A percentile compares a stretch with the other conserved stretches of the same genome.
Conservation (phyloP, 2,113 vertebrate species). For the Camarhynchus parvulus region DNA sequence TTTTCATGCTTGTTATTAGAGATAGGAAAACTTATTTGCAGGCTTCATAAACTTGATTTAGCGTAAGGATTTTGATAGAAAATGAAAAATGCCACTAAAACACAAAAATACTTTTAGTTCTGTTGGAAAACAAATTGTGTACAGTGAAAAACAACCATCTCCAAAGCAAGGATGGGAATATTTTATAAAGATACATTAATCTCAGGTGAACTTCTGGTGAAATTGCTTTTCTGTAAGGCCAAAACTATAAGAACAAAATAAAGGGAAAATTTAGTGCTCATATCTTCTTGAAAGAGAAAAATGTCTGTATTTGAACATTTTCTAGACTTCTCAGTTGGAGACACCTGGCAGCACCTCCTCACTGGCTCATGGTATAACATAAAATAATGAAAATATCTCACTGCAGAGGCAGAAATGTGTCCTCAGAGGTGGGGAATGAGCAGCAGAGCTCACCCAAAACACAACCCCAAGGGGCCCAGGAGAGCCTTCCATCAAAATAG, state of each 20-base stretch:
- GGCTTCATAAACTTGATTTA: background rate
- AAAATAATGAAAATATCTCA: background rate
- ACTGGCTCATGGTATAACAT: background rate
- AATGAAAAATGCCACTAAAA: background rate
- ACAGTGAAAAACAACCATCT: background rate
- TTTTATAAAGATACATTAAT: background rate
- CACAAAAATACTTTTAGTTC: background rate
- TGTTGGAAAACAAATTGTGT: background rate
- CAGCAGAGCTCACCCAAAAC: background rate
- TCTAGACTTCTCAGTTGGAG: background rate
- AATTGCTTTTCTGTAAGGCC: background rate
- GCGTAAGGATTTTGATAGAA: background rate
- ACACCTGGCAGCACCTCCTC: background rate
- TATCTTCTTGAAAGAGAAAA: background rate
- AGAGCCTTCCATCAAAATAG: background rate
- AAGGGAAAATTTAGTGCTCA: background rate
- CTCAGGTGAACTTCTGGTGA: background rate
- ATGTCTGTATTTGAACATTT: background rate
- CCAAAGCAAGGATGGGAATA: background rate
- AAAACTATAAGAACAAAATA: background rate
- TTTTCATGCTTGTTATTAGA: fast-evolving
- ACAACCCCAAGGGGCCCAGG: background rate
- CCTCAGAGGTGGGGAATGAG: background rate
- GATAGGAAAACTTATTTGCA: background rate
- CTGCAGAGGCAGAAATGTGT: background rate